phyloP scores from a whole-genome alignment of 64 coral and sea anemone species.

The Catalaphyllia jardinei region DNA sequence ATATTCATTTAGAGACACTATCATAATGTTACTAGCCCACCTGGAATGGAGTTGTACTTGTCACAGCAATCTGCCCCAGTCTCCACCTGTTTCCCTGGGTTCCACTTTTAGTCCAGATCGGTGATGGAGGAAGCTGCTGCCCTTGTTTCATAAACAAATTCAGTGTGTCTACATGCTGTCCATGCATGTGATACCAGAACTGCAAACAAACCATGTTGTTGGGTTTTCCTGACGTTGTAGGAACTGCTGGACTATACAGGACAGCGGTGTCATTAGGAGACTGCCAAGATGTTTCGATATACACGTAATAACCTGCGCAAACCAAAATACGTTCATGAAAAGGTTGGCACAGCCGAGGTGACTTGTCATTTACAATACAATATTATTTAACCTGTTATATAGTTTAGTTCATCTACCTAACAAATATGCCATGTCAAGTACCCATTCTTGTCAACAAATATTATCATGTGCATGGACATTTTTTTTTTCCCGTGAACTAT shows the following conservation, averaged over 20 bases:
- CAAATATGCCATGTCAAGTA: no score
- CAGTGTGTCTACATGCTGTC: constrained; percentile 82
- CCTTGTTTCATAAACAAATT: constrained; percentile 64
- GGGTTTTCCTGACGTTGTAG: constrained; percentile 54
- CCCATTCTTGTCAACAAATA: no score
- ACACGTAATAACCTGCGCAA: constrained; percentile 82
- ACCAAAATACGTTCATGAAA: neutral
- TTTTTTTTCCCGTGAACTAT: no score
- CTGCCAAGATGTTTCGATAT: constrained; percentile 83
- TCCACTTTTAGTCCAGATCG: constrained; percentile 77
- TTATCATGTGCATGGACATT: no score
- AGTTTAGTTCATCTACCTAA: no score
- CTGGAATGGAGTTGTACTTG: constrained; percentile 47
- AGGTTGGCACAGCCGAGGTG: neutral
- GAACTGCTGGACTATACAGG: constrained; percentile 59
- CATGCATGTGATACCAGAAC: constrained; percentile 99
- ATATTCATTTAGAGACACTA: neutral
- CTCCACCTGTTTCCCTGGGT: constrained; percentile 88
- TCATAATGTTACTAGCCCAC: constrained; percentile 4
- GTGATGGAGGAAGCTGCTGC: constrained; percentile 32
- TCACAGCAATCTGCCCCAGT: constrained; percentile 69
- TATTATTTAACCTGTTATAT: no score
- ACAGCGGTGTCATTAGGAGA: constrained; percentile 73
- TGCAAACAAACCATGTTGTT: constrained; percentile 69
- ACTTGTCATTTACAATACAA: no score